These are phyloP conservation scores for Ataeniobius toweri DNA, from an alignment of 2,797 vertebrate genomes.

Conservation along the genomic window DNA sequence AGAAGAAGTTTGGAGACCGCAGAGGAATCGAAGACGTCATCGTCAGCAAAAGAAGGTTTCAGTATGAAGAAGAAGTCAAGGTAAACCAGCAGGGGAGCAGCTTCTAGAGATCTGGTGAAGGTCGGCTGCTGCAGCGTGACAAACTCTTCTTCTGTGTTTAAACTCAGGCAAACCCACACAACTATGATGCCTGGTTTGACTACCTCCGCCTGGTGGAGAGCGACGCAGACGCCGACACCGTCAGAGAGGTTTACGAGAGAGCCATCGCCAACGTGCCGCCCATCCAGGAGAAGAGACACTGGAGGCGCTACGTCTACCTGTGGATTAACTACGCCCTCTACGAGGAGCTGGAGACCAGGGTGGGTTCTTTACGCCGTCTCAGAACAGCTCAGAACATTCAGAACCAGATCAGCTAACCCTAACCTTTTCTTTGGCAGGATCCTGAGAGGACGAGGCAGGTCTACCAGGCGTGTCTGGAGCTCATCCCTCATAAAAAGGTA, in stretches of 20 bases:
- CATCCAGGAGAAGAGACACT: constrained; percentile 95
- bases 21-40: constrained; percentile 98
- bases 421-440: constrained; percentile 78
- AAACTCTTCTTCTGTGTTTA: not conserved
- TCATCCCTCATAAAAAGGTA: constrained; percentile 98
- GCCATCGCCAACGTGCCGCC: constrained; percentile 95
- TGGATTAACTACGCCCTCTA: constrained; percentile 97
- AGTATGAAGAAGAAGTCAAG: constrained; percentile 99
- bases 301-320: constrained; percentile 97
- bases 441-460: constrained; percentile 93
- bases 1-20: constrained; percentile 97
- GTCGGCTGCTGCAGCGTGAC: not conserved
- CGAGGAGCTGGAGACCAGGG: constrained; percentile 96
- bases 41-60: constrained; percentile 94
- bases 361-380: constrained; percentile 44
- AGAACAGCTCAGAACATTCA: not conserved
- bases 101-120: too few species aligned
- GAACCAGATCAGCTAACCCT: not conserved
- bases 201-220: constrained; percentile 96
- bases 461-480: constrained; percentile 93
- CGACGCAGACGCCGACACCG: constrained; percentile 86
- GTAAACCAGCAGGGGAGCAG: constrained; percentile 58
- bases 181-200: constrained; percentile 98
- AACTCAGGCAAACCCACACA: constrained; percentile 92
- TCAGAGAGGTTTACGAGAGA: constrained; percentile 93